phyloP scores from a whole-genome alignment of 2,888 invertebrate species.

The Noctua janthe region DNA sequence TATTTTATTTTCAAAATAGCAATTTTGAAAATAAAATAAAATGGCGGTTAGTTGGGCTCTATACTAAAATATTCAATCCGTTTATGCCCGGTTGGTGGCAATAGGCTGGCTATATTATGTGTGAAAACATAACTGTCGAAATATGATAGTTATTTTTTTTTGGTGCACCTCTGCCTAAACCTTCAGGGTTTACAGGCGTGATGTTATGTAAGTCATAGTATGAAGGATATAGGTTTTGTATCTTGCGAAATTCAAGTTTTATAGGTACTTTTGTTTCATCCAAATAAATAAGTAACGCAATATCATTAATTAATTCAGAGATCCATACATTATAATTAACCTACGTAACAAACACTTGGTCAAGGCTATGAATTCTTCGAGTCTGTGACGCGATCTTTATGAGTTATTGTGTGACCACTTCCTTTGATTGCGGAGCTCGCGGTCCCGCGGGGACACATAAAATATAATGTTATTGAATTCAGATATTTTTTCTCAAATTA shows the following conservation, averaged over 20 bases:
- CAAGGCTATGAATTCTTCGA: slow-evolving; percentile 37
- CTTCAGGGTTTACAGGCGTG: background rate
- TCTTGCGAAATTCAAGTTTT: background rate
- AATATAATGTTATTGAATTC: background rate
- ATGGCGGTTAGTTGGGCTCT: background rate
- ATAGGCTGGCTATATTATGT: too few relatives aligned
- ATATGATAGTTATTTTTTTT: too few relatives aligned
- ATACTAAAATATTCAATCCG: too few relatives aligned
- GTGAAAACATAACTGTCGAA: too few relatives aligned
- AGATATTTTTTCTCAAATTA: background rate
- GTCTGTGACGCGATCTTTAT: slow-evolving; percentile 33
- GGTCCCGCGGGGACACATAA: background rate
- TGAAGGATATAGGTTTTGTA: background rate
- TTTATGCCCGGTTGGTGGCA: too few relatives aligned
- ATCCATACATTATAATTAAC: slow-evolving; percentile 31
- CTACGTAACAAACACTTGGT: slow-evolving; percentile 15
- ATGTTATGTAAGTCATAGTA: background rate
- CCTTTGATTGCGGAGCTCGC: slow-evolving; percentile 8
- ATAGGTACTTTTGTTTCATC: background rate
- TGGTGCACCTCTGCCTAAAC: background rate
- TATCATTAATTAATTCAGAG: slow-evolving; percentile 10
- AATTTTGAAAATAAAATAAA: too few relatives aligned
- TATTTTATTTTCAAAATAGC: too few relatives aligned
- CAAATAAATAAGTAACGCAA: background rate
- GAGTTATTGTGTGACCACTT: slow-evolving; percentile 48